These are phyloP conservation scores for Cephus cinctus DNA, from an alignment of 1,140 invertebrate species.

Conservation along the genomic window DNA sequence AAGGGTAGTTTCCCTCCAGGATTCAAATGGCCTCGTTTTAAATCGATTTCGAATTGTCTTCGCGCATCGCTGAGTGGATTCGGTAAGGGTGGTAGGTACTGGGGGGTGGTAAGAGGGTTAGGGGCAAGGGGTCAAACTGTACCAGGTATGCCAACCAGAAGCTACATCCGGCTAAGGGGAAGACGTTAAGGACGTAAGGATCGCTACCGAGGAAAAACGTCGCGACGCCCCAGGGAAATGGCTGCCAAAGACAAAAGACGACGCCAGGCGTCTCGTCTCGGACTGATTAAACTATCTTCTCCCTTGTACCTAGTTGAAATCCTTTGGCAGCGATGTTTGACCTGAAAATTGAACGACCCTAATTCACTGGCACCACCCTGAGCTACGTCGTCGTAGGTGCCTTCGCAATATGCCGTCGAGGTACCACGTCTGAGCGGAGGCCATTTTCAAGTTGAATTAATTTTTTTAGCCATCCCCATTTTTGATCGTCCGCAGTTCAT, in stretches of 20 bases:
- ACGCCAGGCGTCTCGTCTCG: background rate
- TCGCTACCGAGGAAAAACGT: background rate
- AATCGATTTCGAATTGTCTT: slow-evolving; percentile 45
- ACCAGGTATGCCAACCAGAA: background rate
- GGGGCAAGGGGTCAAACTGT: slow-evolving; percentile 2
- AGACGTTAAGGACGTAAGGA: background rate
- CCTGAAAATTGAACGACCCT: no score
- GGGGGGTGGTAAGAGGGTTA: no score
- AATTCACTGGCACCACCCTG: no score
- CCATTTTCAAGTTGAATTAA: no score
- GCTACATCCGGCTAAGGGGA: slow-evolving; percentile 5
- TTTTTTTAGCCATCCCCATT: no score
- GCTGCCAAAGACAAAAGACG: slow-evolving; percentile 19
- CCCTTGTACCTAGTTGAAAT: no score
- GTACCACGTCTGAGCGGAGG: no score
- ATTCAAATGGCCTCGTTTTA: slow-evolving; percentile 43
- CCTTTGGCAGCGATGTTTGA: no score
- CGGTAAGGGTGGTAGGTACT: slow-evolving; percentile 1
- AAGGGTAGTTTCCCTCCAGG: no score
- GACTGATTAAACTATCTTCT: slow-evolving; percentile 16
- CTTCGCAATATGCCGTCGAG: no score
- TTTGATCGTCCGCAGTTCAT: no score
- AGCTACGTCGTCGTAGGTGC: no score
- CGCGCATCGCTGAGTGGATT: slow-evolving; percentile 29
- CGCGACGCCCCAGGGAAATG: slow-evolving; percentile 15